These are phyloP conservation scores for Xiphophorus maculatus DNA, from an alignment of 2,113 vertebrate species.

Conservation along the genomic window DNA sequence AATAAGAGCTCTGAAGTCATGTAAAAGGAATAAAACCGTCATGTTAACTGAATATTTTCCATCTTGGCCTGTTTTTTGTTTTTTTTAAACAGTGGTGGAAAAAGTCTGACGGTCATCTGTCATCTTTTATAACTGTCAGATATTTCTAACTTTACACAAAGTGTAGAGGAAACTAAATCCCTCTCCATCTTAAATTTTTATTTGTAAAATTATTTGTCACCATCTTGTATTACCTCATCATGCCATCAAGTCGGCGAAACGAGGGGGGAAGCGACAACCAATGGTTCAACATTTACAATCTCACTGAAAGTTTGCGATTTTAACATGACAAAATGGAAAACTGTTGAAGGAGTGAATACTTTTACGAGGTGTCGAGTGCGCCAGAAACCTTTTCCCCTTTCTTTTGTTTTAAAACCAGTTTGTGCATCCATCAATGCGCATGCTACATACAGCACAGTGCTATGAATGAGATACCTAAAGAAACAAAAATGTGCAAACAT, in stretches of 20 bases:
- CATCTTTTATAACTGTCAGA: no score
- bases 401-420: neutral
- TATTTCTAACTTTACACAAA: no score
- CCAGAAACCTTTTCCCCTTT: neutral
- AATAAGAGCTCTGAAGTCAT: neutral
- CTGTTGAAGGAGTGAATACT: neutral
- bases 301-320: neutral
- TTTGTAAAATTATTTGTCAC: no score
- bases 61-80: no score
- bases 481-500: slow-evolving; percentile 37
- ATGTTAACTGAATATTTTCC: no score
- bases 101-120: no score
- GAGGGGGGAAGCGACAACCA: neutral
- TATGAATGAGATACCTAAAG: slow-evolving; percentile 23
- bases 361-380: neutral
- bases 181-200: no score
- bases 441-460: neutral
- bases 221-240: neutral
- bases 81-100: no score
- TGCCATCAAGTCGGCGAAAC: neutral
- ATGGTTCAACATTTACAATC: no score
- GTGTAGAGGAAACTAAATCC: no score
- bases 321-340: neutral
- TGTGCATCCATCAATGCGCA: no score
- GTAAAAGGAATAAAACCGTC: neutral